phyloP scores from a whole-genome alignment of 2,797 vertebrate species.

The Leptodon cayanensis region DNA sequence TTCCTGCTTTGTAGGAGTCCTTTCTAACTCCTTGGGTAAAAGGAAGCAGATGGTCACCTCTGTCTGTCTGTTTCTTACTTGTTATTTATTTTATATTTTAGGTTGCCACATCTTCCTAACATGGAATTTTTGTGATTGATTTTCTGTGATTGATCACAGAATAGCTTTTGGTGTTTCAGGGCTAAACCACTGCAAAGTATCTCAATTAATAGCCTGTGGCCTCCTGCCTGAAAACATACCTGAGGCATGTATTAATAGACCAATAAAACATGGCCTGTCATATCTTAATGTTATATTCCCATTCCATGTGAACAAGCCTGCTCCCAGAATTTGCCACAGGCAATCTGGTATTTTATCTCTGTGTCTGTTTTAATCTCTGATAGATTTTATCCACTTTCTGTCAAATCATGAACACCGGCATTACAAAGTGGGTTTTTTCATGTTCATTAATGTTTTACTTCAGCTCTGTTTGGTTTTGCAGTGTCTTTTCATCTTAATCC shows the following conservation, averaged over 20 bases:
- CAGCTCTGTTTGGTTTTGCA: background rate
- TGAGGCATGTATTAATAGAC: slow-evolving; percentile 56
- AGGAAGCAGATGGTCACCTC: background rate
- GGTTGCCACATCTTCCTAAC: background rate
- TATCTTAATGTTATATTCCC: slow-evolving; percentile 25
- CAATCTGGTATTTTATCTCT: slow-evolving; percentile 55
- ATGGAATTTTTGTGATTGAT: background rate
- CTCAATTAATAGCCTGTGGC: slow-evolving; percentile 39
- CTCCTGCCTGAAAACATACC: slow-evolving; percentile 49
- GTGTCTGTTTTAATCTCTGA: slow-evolving; percentile 48
- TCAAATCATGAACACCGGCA: background rate
- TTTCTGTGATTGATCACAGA: slow-evolving; percentile 12
- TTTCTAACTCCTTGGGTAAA: background rate
- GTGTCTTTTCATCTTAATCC: background rate
- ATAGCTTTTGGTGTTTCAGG: slow-evolving; percentile 26
- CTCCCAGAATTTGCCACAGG: slow-evolving; percentile 42
- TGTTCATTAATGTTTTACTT: slow-evolving; percentile 18
- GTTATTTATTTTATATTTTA: slow-evolving; percentile 11
- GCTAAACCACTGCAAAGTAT: slow-evolving; percentile 36
- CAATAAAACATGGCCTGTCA: slow-evolving; percentile 47
- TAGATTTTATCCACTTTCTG: slow-evolving; percentile 40
- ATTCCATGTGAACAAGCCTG: slow-evolving; percentile 47
- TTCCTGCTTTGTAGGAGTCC: background rate
- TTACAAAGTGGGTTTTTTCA: background rate
- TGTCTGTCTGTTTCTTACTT: background rate